Conservation (phyloP, 2,888 invertebrate species). For the Cyrtodaria siliqua region DNA sequence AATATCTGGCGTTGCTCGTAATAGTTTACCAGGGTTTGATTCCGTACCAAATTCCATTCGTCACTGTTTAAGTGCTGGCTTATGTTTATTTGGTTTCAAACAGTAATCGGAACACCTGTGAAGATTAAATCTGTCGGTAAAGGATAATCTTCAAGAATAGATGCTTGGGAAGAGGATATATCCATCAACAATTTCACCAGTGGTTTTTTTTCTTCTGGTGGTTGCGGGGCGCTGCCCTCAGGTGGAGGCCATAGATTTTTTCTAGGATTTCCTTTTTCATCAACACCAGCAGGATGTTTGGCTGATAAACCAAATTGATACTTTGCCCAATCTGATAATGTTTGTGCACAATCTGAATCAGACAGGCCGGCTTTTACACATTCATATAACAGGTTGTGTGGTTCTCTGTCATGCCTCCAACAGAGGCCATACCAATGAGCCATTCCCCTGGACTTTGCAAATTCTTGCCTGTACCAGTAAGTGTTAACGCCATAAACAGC, state of each 20-base stretch:
- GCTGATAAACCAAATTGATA: background rate
- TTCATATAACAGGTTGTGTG: conserved; percentile 60
- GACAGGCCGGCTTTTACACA: conserved; percentile 43
- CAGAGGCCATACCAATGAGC: conserved; percentile 9
- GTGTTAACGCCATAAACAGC: no score
- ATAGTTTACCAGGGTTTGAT: no score
- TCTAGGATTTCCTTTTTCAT: conserved; percentile 42
- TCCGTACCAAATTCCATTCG: no score
- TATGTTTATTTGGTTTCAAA: no score
- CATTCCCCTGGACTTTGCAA: no score
- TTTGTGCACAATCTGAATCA: conserved; percentile 45
- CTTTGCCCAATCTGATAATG: conserved; percentile 7
- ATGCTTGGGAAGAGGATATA: conserved; percentile 55
- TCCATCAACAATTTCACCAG: conserved; percentile 64
- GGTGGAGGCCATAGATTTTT: conserved; percentile 71
- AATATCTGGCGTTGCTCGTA: conserved; percentile 10
- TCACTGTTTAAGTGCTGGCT: no score
- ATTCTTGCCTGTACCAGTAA: conserved; percentile 57
- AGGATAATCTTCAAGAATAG: conserved; percentile 59
- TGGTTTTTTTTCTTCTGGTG: conserved; percentile 61
- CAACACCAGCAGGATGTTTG: conserved; percentile 39
- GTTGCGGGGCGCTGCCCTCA: conserved; percentile 60
- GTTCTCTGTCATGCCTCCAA: conserved; percentile 62
- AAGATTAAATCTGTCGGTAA: conserved; percentile 15
- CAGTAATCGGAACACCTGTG: no score